Evolutionary conservation across 2,113 vertebrate genomes (phyloP).

Genomic region (Regulus satrapa): DNA sequence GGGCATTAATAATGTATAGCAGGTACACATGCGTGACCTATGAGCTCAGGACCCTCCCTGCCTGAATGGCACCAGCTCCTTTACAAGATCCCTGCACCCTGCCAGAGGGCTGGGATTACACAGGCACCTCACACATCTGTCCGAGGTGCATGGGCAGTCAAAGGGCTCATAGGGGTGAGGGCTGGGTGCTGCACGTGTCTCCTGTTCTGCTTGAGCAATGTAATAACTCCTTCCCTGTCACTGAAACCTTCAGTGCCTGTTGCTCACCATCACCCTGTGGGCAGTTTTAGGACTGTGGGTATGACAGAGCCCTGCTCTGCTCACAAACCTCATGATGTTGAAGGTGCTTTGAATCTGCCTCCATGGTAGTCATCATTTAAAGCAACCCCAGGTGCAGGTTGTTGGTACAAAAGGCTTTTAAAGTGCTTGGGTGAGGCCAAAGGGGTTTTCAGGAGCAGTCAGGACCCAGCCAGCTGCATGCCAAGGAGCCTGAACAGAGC

Average conservation of each 20-base stretch:
- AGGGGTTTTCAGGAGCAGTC: not conserved
- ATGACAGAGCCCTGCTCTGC: not conserved
- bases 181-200: not conserved
- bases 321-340: not conserved
- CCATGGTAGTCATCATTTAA: not conserved
- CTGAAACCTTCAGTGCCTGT: not conserved
- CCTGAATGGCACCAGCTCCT: not conserved
- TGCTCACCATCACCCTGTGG: not conserved
- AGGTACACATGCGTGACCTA: not conserved
- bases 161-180: not conserved
- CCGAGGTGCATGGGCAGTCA: accelerated
- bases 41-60: not conserved
- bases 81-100: not conserved
- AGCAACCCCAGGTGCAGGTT: not conserved
- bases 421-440: not conserved
- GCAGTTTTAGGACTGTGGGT: not conserved
- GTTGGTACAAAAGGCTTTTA: not conserved
- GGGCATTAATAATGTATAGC: conserved; percentile 11
- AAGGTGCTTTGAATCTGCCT: not conserved
- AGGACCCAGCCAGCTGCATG: not conserved
- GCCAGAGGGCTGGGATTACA: not conserved
- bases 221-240: not conserved
- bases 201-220: not conserved
- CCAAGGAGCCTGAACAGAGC: not conserved
- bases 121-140: not conserved